Conservation (phyloP, 2,888 invertebrate species). For the Chloroclysta siterata region DNA sequence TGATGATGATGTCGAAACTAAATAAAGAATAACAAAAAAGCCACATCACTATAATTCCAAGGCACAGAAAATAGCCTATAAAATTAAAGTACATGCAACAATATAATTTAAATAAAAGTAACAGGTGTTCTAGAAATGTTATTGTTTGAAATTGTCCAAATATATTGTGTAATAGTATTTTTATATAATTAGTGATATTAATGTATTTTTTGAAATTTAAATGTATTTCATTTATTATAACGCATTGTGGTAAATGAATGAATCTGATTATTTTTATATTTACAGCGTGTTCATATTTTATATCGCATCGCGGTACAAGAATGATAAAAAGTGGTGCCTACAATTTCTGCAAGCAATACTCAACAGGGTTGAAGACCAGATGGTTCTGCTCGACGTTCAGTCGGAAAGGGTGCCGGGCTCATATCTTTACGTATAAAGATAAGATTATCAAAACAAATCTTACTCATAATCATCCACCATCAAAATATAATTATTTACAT, state of each 20-base stretch:
- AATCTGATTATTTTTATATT: background rate
- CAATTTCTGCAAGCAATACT: conserved; percentile 29
- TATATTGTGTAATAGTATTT: too few relatives aligned
- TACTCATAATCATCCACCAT: conserved; percentile 28
- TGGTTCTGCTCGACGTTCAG: conserved; percentile 48
- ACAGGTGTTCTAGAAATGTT: too few relatives aligned
- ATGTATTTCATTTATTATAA: background rate
- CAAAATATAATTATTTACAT: conserved; percentile 6
- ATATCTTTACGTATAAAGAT: conserved; percentile 33
- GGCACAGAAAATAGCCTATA: too few relatives aligned
- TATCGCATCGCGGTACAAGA: conserved; percentile 17
- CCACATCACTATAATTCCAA: too few relatives aligned
- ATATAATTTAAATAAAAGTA: too few relatives aligned
- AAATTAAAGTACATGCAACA: too few relatives aligned
- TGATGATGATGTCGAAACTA: too few relatives aligned
- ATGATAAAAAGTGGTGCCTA: conserved; percentile 25
- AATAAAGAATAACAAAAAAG: too few relatives aligned
- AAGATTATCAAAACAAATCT: conserved; percentile 25
- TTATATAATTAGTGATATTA: too few relatives aligned
- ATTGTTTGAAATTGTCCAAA: too few relatives aligned
- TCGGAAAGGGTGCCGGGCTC: conserved; percentile 42
- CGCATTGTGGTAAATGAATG: background rate
- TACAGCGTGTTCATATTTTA: conserved; percentile 18
- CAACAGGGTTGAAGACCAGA: conserved; percentile 20
- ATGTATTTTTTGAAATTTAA: background rate